Evolutionary conservation across 2,797 vertebrate species (phyloP).

Genomic region (Falco novaeseelandiae): DNA sequence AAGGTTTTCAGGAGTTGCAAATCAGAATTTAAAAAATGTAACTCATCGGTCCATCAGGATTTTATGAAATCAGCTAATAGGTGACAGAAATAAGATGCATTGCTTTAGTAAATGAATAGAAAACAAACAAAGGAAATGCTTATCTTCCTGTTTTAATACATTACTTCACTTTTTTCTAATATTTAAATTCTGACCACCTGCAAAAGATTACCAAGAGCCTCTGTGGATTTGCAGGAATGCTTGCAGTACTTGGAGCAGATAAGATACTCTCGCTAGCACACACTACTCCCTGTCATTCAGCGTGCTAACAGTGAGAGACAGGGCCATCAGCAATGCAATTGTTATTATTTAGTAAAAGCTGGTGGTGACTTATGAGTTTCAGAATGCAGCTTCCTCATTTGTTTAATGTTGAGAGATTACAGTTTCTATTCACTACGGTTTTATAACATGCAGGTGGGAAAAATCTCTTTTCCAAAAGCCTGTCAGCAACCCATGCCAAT

Average conservation of each 20-base stretch:
- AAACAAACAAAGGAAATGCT: conserved; percentile 52
- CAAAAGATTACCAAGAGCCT: conserved; percentile 51
- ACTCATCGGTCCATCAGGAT: background rate
- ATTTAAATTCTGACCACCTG: conserved; percentile 68
- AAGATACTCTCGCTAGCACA: conserved; percentile 3
- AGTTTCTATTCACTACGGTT: conserved; percentile 49
- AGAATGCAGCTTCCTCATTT: conserved; percentile 64
- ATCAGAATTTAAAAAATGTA: background rate
- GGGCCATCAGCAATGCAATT: conserved; percentile 43
- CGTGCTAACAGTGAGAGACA: background rate
- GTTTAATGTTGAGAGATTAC: conserved; percentile 58
- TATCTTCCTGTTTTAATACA: conserved; percentile 57
- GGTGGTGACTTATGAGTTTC: conserved; percentile 59
- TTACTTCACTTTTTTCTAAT: conserved; percentile 42
- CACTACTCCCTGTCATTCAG: conserved; percentile 34
- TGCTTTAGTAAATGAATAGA: conserved; percentile 26
- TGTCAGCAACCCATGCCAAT: background rate
- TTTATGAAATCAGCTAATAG: background rate
- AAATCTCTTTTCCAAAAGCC: conserved; percentile 20
- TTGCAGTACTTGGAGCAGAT: conserved; percentile 45
- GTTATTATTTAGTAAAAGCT: conserved; percentile 67
- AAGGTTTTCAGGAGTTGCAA: background rate
- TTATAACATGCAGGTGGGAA: conserved; percentile 65
- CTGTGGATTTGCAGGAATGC: conserved; percentile 57
- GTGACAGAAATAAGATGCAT: conserved; percentile 30